Conservation (phyloP, 2,113 vertebrate species). For the Phyllopteryx taeniolatus region DNA sequence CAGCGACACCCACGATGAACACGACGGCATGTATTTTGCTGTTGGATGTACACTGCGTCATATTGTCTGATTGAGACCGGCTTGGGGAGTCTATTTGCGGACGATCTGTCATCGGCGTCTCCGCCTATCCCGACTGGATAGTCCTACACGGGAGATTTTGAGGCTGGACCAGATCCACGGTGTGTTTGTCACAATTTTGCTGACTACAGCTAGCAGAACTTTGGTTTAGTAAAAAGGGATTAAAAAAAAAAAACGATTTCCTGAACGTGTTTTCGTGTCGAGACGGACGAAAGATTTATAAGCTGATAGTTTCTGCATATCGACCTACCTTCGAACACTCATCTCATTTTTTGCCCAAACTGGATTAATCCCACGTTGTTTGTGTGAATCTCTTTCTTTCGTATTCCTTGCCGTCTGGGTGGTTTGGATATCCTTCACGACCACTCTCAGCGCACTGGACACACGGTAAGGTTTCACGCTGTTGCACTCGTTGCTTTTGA, state of each 20-base stretch:
- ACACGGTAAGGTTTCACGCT: slow-evolving; percentile 62
- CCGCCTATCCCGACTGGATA: slow-evolving; percentile 13
- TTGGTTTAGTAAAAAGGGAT: slow-evolving; percentile 41
- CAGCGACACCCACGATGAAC: background rate
- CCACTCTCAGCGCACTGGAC: slow-evolving; percentile 50
- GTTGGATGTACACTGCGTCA: slow-evolving; percentile 62
- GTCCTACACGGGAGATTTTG: slow-evolving; percentile 58
- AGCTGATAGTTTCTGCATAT: slow-evolving; percentile 60
- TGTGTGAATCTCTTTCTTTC: slow-evolving; percentile 21
- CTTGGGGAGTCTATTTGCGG: slow-evolving; percentile 72
- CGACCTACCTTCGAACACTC: slow-evolving; percentile 48
- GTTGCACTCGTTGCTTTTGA: slow-evolving; percentile 16
- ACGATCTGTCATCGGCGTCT: slow-evolving; percentile 70
- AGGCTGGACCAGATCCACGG: slow-evolving; percentile 54
- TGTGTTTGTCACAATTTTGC: slow-evolving; percentile 17
- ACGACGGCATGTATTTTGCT: slow-evolving; percentile 18
- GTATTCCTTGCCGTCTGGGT: slow-evolving; percentile 44
- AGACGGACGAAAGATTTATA: slow-evolving; percentile 41
- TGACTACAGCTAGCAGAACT: slow-evolving; percentile 46
- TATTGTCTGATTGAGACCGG: slow-evolving; percentile 47
- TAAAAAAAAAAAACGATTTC: slow-evolving; percentile 10
- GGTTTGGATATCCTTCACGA: slow-evolving; percentile 58
- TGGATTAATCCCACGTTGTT: slow-evolving; percentile 61
- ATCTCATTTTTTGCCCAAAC: slow-evolving; percentile 9
- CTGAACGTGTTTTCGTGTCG: slow-evolving; percentile 46